Evolutionary conservation across 2,888 invertebrate genomes (phyloP), one percentile per base, ranked within the genome.

Genomic region (Portevinia maculata): DNA sequence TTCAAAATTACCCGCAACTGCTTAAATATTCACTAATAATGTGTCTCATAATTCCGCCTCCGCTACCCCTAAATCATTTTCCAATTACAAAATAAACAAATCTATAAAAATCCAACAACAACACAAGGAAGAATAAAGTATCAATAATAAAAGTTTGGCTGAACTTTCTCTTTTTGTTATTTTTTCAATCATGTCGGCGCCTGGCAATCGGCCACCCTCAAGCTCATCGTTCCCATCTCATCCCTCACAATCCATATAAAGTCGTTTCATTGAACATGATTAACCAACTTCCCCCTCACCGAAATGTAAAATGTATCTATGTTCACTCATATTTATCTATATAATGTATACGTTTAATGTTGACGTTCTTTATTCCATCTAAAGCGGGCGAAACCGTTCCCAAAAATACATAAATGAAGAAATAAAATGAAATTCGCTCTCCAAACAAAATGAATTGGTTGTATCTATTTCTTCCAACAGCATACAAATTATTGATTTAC

Each of bases 141-240:
- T 73, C 52, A 13, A 64, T 64, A 73, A 53, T 52, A 44, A 19
- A 53, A 73, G 28, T 73, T 55, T 55, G 37, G 37, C 37, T 11
- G 46, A 64, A 13, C 30, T 60, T 44, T 55, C 13, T 30, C 37
- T 41, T 13, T 41, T 30, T 37, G n/a, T 24, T 52, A 24, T 4
- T 60, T 73, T 60, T 46, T 17, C 62, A 64, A 64, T 55, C 19
- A 41, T 59, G 50, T 59, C 46, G 73, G 73, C 73, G 73, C 73
- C 73, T 55, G 46, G 53, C 46, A 70, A 39, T 70, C 57, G 48
- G 39, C 17, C 50, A 50, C 28, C 48, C 39, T 24, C 48, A 46
- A 32, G n/a, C 24, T 8, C 32, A 37, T 24, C 24, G 39, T 24
- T n/a, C n/a, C n/a, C n/a, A n/a, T 9, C 50, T 37, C 64, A 39